These are phyloP conservation scores for Palythoa grandis DNA, from an alignment of 92 coral and sea anemone genomes.

Conservation along the genomic window DNA sequence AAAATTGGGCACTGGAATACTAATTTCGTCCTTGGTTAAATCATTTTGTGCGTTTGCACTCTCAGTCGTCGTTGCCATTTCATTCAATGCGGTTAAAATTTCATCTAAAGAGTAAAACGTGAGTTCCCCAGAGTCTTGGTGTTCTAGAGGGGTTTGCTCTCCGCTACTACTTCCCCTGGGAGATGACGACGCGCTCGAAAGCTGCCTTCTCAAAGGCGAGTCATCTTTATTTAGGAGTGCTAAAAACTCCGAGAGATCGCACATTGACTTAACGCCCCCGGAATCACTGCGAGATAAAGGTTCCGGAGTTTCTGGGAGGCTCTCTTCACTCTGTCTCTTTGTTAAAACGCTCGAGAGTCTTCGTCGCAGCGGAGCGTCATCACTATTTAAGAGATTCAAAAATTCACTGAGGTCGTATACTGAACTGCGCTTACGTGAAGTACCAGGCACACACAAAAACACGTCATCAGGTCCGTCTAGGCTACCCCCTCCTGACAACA, in stretches of 20 bases:
- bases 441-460: conserved; percentile 67
- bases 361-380: conserved; percentile 69
- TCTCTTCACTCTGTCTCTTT: conserved; percentile 27
- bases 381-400: conserved; percentile 61
- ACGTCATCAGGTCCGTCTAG: conserved; percentile 67
- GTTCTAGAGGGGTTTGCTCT: conserved; percentile 21
- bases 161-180: background rate
- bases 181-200: conserved; percentile 65
- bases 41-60: conserved; percentile 23
- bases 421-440: conserved; percentile 66
- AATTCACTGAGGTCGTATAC: conserved; percentile 77
- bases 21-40: conserved; percentile 41
- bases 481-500: conserved; percentile 47
- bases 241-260: conserved; percentile 81
- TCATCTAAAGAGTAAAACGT: conserved; percentile 55
- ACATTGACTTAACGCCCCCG: conserved; percentile 68
- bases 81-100: conserved; percentile 71
- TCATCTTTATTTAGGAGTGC: conserved; percentile 72
- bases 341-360: conserved; percentile 58
- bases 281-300: conserved; percentile 81
- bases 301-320: conserved; percentile 42
- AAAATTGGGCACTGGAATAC: conserved; percentile 61
- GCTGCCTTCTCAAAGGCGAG: conserved; percentile 74
- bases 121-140: conserved; percentile 22
- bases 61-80: conserved; percentile 33